Percentiles rank a stretch among this genome's conserved stretches.
Evolutionary conservation across 2,888 invertebrate genomes (phyloP).

Genomic region (Chrysolina oricalcia): DNA sequence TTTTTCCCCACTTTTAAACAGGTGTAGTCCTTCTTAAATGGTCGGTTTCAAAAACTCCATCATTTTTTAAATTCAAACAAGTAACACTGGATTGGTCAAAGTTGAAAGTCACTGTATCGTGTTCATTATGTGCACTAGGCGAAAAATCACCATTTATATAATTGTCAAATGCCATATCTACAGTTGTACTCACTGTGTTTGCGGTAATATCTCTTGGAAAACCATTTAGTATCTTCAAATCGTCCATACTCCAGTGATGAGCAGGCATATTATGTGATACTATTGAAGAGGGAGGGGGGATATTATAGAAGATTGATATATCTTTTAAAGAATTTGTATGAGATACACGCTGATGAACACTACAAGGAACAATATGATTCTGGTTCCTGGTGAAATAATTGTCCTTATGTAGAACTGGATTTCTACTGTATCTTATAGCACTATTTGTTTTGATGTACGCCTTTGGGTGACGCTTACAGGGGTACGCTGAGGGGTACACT

Average conservation of each 20-base stretch:
- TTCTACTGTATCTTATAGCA: constrained; percentile 64
- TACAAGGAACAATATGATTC: constrained; percentile 73
- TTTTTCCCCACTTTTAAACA: constrained; percentile 66
- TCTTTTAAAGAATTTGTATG: constrained; percentile 77
- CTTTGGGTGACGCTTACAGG: constrained; percentile 72
- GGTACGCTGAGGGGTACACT: constrained; percentile 69
- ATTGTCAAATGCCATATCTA: constrained; percentile 72
- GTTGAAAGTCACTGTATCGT: constrained; percentile 83
- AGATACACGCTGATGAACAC: constrained; percentile 73
- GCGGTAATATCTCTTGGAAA: constrained; percentile 78
- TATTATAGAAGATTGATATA: constrained; percentile 76
- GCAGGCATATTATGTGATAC: constrained; percentile 77
- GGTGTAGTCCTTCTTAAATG: constrained; percentile 77
- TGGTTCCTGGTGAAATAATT: constrained; percentile 79
- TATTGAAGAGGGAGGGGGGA: constrained; percentile 80
- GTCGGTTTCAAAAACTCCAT: constrained; percentile 72
- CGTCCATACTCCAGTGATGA: constrained; percentile 65
- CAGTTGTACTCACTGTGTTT: constrained; percentile 79
- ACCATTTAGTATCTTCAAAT: constrained; percentile 49
- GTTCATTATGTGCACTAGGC: constrained; percentile 74
- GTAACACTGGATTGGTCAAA: constrained; percentile 74
- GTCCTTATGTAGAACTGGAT: constrained; percentile 72
- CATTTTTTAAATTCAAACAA: constrained; percentile 66
- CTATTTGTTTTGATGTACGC: constrained; percentile 71
- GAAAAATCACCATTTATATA: constrained; percentile 75